Conservation (phyloP, 2,888 invertebrate species). For the Xanthorhoe designata region DNA sequence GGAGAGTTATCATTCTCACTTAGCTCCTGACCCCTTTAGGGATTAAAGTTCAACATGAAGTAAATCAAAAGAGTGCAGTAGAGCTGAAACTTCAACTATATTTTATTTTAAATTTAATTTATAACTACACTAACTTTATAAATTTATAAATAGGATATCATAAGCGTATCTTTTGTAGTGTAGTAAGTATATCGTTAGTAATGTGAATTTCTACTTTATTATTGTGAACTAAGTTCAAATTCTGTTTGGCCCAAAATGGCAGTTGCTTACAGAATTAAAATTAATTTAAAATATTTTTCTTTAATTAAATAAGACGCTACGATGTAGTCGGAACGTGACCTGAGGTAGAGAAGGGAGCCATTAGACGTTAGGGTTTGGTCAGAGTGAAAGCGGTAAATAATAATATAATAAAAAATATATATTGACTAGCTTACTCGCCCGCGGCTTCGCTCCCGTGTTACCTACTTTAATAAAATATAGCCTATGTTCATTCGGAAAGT, state of each 20-base stretch:
- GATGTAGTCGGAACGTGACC: constrained; percentile 68
- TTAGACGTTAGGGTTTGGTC: constrained; percentile 54
- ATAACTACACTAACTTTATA: not conserved
- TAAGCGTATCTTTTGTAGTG: not conserved
- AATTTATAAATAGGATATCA: too few species aligned
- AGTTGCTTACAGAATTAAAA: constrained; percentile 55
- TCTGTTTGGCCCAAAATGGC: constrained; percentile 42
- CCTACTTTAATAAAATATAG: too few species aligned
- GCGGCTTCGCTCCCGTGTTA: too few species aligned
- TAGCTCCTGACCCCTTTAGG: constrained; percentile 34
- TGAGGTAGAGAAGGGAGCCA: constrained; percentile 57
- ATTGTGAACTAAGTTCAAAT: constrained; percentile 39
- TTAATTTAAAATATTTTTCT: constrained; percentile 76
- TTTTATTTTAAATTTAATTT: constrained; percentile 14
- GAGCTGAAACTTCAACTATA: constrained; percentile 23
- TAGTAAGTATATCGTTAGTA: too few species aligned
- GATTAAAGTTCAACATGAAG: constrained; percentile 30
- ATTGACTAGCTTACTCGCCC: too few species aligned
- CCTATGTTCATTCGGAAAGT: too few species aligned
- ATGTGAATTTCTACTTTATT: not conserved
- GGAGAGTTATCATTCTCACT: constrained; percentile 39
- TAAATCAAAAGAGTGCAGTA: constrained; percentile 34
- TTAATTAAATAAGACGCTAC: constrained; percentile 75
- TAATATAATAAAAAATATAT: too few species aligned
- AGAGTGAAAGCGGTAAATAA: constrained; percentile 31